phyloP scores from a whole-genome alignment of 2,888 invertebrate species.

The Hypolimnas misippus region DNA sequence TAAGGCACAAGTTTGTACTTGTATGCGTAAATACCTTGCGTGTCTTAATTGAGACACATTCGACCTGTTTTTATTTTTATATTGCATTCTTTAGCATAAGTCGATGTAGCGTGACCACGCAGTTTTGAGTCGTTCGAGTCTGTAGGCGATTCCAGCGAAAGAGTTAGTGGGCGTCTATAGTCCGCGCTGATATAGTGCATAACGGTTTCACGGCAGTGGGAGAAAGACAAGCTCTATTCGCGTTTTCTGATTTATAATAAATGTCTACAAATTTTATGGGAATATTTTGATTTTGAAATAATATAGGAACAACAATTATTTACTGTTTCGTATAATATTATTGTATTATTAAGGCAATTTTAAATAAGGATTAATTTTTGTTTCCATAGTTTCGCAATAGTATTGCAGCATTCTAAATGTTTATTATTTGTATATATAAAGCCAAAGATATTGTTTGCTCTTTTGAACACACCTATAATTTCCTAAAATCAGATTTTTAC shows the following conservation, averaged over 20 bases:
- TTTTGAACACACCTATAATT: too few species aligned
- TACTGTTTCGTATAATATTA: background rate
- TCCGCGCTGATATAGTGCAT: conserved; percentile 45
- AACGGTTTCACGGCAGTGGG: conserved; percentile 46
- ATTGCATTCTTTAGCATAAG: conserved; percentile 36
- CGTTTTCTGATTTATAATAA: conserved; percentile 33
- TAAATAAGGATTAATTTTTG: too few species aligned
- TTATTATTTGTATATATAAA: too few species aligned
- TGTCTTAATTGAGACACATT: conserved; percentile 44
- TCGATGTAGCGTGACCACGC: conserved; percentile 48
- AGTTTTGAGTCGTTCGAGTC: conserved; percentile 46
- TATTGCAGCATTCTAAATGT: too few species aligned
- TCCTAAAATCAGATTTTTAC: too few species aligned
- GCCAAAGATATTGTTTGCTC: too few species aligned
- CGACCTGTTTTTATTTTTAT: conserved; percentile 28
- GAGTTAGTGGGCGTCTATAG: conserved; percentile 57
- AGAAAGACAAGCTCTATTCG: conserved; percentile 39
- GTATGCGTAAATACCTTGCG: conserved; percentile 22
- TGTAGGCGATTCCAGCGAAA: conserved; percentile 58
- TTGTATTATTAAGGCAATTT: background rate
- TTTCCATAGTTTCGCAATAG: too few species aligned
- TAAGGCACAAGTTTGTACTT: conserved; percentile 18
- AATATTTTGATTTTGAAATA: conserved; percentile 12
- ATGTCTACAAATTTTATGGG: conserved; percentile 17
- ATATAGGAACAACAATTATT: background rate